Evolutionary conservation across 2,888 invertebrate genomes (phyloP), one percentile per base, ranked within the genome.

Genomic region (Nebria brevicollis): DNA sequence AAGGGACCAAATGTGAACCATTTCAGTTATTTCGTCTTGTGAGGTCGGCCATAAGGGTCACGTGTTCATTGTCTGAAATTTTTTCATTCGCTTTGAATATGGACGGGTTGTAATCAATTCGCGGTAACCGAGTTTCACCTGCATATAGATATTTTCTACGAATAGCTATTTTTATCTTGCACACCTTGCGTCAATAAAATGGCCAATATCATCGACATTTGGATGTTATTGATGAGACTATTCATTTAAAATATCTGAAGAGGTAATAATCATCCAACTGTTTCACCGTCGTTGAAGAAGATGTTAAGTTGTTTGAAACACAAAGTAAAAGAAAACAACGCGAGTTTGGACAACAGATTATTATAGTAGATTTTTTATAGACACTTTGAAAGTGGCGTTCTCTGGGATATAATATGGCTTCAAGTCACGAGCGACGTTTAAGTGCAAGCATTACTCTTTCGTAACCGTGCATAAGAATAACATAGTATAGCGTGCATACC

Each of bases 21-120:
- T 89, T 88, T 88, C 88, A 88, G 87, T 85, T 87, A 88, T 88
- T 54, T 86, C 86, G 86, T 84, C 84, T 86, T 88, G 89, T 88
- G 88, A 85, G 88, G 88, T 87, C 87, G 86, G 83, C 65, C 79
- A 26, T 41, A 26, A 70, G 64, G 75, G 75, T 80, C 80, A 75
- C 72, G 73, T 73, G 72, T 65, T 34, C 72, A 54, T 54, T 54
- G 54, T 54, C 13, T 13, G 54, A 8, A 13, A 54, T 11, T 2
- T 11, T 54, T 54, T 54, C 87, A 86, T 86, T 65, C 64, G 25
- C 78, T 54, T 34, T 75, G 80, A 66, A 80, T 70, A 75, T 66
- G 70, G 66, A 75, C 77, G 66, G 13, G 68, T 7, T 11, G 42
- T 75, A 54, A 75, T 75, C 64, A 70, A 25, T 80, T 80, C 80